phyloP scores from a whole-genome alignment of 1,140 invertebrate genomes.

The Vollenhovia emeryi region DNA sequence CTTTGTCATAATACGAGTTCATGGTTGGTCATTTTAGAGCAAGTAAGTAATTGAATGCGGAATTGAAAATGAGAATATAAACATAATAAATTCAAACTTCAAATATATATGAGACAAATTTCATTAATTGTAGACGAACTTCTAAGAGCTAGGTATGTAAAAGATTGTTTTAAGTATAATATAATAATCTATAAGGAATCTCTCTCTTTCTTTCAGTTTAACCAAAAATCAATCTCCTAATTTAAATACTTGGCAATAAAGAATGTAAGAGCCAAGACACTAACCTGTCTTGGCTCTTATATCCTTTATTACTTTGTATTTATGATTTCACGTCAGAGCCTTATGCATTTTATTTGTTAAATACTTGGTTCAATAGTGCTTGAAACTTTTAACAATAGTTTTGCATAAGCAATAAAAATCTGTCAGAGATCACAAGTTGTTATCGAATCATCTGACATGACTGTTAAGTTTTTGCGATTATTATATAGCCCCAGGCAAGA shows the following conservation, averaged over 20 bases:
- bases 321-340: too few species aligned
- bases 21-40: not conserved
- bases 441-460: not conserved
- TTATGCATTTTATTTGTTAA: too few species aligned
- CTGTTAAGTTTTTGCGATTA: not conserved
- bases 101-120: not conserved
- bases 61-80: not conserved
- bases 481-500: slow-evolving; percentile 2
- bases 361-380: not conserved
- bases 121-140: not conserved
- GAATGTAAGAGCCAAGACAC: too few species aligned
- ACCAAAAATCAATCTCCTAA: not conserved
- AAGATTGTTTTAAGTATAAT: not conserved
- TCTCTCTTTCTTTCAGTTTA: not conserved
- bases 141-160: too few species aligned
- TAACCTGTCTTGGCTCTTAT: too few species aligned
- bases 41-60: not conserved
- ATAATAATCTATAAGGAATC: not conserved
- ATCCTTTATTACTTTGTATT: too few species aligned
- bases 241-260: too few species aligned
- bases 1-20: not conserved
- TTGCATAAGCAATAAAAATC: not conserved
- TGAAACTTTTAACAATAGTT: not conserved
- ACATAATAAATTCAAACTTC: not conserved
- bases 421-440: not conserved